Evolutionary conservation across 1,140 invertebrate genomes (phyloP).

Genomic region (Drosophila sp.): DNA sequence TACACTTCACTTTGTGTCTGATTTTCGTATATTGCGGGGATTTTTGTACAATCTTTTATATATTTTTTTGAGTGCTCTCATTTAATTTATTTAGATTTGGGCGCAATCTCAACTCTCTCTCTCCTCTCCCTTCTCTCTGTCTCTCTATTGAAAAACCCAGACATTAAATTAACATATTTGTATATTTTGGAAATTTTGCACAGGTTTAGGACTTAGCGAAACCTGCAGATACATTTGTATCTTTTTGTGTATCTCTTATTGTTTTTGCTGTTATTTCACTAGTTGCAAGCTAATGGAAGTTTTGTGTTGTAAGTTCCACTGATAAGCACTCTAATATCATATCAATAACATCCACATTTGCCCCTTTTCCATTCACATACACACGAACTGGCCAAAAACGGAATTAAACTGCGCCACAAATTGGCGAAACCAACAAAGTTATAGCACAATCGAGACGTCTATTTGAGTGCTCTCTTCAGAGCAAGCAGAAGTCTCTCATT

Average conservation of each 20-base stretch:
- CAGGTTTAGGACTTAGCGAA: slow-evolving; percentile 8
- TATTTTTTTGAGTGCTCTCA: slow-evolving; percentile 37
- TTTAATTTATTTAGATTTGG: slow-evolving; percentile 53
- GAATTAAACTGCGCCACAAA: slow-evolving; percentile 72
- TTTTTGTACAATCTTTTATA: slow-evolving; percentile 29
- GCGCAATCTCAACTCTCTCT: slow-evolving; percentile 10
- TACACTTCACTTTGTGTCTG: slow-evolving; percentile 43
- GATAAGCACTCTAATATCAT: slow-evolving; percentile 8
- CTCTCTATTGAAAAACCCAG: slow-evolving; percentile 32
- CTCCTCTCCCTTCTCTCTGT: too few relatives aligned
- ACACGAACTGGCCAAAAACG: slow-evolving; percentile 47
- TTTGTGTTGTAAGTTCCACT: slow-evolving; percentile 4
- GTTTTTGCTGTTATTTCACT: neutral
- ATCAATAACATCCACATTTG: slow-evolving; percentile 18
- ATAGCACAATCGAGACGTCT: slow-evolving; percentile 41
- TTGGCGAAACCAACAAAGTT: slow-evolving; percentile 71
- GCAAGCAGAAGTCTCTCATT: neutral
- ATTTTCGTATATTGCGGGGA: slow-evolving; percentile 36
- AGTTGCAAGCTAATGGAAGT: neutral
- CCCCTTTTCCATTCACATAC: slow-evolving; percentile 22
- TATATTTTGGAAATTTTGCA: slow-evolving; percentile 20
- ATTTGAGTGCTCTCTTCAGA: slow-evolving; percentile 19
- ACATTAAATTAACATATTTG: slow-evolving; percentile 35
- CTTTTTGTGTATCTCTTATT: slow-evolving; percentile 4
- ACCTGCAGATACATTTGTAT: neutral